phyloP scores from a whole-genome alignment of 2,113 vertebrate species.

The Eurystomus gularis region DNA sequence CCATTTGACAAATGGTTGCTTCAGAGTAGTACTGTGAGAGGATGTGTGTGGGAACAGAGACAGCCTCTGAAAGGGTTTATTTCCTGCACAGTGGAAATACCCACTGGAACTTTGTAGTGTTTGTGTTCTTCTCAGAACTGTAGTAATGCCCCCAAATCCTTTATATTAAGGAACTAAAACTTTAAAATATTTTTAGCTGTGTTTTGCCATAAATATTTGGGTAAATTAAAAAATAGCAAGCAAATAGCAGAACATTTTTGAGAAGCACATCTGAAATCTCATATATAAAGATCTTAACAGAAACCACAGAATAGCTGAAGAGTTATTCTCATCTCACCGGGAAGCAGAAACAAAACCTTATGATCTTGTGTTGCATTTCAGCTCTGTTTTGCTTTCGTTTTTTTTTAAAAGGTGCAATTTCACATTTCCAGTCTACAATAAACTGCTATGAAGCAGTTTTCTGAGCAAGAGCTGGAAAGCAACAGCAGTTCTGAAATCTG shows the following conservation, averaged over 20 bases:
- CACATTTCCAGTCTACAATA: background rate
- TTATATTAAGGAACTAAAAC: background rate
- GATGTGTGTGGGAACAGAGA: background rate
- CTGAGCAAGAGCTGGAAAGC: background rate
- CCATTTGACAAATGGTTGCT: background rate
- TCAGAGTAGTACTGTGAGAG: background rate
- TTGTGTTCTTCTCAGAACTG: background rate
- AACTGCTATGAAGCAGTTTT: background rate
- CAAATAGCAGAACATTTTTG: background rate
- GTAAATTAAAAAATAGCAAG: background rate
- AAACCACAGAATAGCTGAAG: background rate
- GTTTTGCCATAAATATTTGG: background rate
- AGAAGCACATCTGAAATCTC: background rate
- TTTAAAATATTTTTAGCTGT: background rate
- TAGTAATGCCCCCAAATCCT: background rate
- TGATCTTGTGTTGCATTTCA: background rate
- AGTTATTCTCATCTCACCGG: background rate
- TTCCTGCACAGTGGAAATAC: background rate
- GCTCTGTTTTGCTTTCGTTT: background rate
- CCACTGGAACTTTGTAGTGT: background rate
- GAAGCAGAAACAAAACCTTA: background rate
- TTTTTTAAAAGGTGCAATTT: background rate
- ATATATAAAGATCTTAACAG: background rate
- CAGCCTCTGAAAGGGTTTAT: background rate
- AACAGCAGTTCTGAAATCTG: background rate